A percentile compares a stretch with the other conserved stretches of the same genome.
These are phyloP conservation scores for Synergus itoensis DNA, from an alignment of 2,888 invertebrate genomes.

Conservation along the genomic window DNA sequence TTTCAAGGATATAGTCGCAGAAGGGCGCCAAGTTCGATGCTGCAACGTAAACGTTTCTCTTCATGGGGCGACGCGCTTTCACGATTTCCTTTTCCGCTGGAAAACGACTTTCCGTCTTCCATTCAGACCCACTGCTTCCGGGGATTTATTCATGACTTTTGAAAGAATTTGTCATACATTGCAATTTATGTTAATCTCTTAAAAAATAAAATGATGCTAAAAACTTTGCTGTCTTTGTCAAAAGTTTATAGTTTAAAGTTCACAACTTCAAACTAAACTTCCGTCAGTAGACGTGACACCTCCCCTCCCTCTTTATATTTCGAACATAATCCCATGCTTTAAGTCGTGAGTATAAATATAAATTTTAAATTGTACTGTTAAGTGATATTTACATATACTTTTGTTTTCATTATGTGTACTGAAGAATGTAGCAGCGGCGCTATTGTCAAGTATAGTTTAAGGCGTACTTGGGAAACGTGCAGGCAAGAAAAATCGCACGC, in stretches of 20 bases:
- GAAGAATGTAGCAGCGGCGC: neutral
- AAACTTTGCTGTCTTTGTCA: neutral
- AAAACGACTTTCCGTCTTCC: constrained; percentile 35
- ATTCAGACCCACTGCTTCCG: constrained; percentile 25
- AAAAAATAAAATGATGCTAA: neutral
- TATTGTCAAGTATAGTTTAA: constrained; percentile 30
- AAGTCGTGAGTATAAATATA: neutral
- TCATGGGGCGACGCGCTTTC: constrained; percentile 34
- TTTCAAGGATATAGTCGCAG: constrained; percentile 29
- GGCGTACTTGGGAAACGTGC: constrained; percentile 13
- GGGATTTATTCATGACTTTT: constrained; percentile 33
- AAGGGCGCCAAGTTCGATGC: constrained; percentile 35
- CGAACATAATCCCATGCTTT: neutral
- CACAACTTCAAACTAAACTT: neutral
- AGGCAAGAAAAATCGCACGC: constrained; percentile 18
- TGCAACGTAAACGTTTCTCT: constrained; percentile 41
- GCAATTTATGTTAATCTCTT: constrained; percentile 33
- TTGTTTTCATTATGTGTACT: neutral
- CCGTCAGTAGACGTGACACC: too few relatives aligned
- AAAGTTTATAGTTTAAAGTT: neutral
- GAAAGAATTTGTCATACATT: constrained; percentile 34
- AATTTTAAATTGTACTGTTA: neutral
- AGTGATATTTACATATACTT: neutral
- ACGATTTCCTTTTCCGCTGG: constrained; percentile 40
- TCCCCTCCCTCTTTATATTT: too few relatives aligned